Base-by-base conservation (phyloP, 1,140 invertebrate species). In the Drosophila fuyamai region DNA sequence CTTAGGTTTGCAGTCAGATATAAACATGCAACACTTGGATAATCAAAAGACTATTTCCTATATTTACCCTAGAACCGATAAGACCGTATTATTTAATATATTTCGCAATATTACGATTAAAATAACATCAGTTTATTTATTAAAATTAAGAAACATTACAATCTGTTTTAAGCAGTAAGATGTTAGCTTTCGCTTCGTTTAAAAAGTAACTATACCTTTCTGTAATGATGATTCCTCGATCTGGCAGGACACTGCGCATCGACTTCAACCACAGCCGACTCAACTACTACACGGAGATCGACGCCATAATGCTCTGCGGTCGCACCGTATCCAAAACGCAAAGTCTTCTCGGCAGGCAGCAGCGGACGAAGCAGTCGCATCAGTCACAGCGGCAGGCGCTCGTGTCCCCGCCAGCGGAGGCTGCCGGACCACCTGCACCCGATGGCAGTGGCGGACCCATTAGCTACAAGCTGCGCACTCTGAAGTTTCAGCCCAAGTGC, bases 211-310 rank as follows among this genome's bases (percentile, higher is more conserved):
- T 10, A 18, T 2, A 18, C 23, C 23, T 23, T 23, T 4, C 23
- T 23, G 2, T 23, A 8, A 9, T 4, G 23, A 3, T 4, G 14
- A n/a, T 1, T 12, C 38, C 1, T 43, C 5, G 13, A 14, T 38
- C 9, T 36, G 9, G 2, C 92, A 96, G 96, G 83, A 93, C 95
- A 46, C 93, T 97, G 54, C 94, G 96, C 40, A 93, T 98, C 57
- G 97, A 98, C 92, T 97, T 98, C 79, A 96, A 97, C 93, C 96
- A 97, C 83, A 94, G 93, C 43, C 92, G 94, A 56, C 93, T 97
- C 16, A 95, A 97, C 44, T 98, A 98, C 92, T 98, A 98, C 78
- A 97, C 96, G n/a, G 96, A 97, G 84, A 92, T 98, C 14, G 97
- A 98, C 93, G 97, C 96, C 57, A 95, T 98, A 10, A 92, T 96